phyloP scores from a whole-genome alignment of 2,888 invertebrate genomes.

The Diachrysia chrysitis region DNA sequence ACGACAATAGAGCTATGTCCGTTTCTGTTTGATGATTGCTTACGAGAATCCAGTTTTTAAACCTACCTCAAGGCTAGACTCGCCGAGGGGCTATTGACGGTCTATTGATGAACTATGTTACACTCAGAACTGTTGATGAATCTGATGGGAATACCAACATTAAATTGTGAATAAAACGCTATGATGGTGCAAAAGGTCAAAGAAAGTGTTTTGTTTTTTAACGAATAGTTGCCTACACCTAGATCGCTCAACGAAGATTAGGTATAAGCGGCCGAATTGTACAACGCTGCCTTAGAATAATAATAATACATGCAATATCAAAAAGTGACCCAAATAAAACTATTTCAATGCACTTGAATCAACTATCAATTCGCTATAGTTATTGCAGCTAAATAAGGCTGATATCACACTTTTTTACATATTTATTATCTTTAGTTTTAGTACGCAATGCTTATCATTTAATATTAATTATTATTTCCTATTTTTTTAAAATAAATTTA shows the following conservation, averaged over 20 bases:
- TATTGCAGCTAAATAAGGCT: background rate
- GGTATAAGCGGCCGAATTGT: background rate
- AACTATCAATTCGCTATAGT: slow-evolving; percentile 1
- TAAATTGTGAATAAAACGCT: background rate
- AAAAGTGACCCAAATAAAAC: background rate
- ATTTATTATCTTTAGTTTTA: too few relatives aligned
- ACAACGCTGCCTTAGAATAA: background rate
- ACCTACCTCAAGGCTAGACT: slow-evolving; percentile 86
- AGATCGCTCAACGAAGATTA: background rate
- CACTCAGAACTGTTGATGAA: slow-evolving; percentile 5
- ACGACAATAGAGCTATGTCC: slow-evolving; percentile 82
- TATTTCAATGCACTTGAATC: background rate
- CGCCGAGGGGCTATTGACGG: slow-evolving; percentile 38
- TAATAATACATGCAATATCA: background rate
- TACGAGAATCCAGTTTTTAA: slow-evolving; percentile 77
- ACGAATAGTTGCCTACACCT: background rate
- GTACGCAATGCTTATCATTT: too few relatives aligned
- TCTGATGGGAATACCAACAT: slow-evolving; percentile 1
- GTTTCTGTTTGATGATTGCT: slow-evolving; percentile 79
- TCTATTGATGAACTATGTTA: slow-evolving; percentile 35
- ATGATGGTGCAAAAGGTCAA: background rate
- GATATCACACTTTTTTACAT: background rate
- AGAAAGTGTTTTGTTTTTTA: slow-evolving; percentile 1
- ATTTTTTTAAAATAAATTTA: too few relatives aligned
- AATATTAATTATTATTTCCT: too few relatives aligned